Evolutionary conservation across 2,888 invertebrate species (phyloP), one percentile per base, ranked within the genome.

Genomic region (Drosophila peninsularis): DNA sequence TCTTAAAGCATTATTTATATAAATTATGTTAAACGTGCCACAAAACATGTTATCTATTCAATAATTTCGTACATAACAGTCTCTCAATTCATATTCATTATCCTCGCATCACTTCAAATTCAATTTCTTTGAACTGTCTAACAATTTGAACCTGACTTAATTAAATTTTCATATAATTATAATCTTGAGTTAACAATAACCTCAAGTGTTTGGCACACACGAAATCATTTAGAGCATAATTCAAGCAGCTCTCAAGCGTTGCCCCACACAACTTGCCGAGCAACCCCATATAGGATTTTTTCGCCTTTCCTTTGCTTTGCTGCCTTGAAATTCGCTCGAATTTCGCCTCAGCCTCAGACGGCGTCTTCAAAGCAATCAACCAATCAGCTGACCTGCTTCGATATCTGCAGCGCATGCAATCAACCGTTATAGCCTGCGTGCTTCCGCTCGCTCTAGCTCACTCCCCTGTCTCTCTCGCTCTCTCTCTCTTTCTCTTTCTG

Each of bases 341-440:
- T 65, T 21, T 34, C 5, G 56, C 61, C 69, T 64, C 64, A 69
- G 62, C 70, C 64, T 65, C 27, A 30, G 60, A 55, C 61, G 63
- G 62, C 62, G 57, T 75, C 75, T 77, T 79, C 71, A 77, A 69
- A 78, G 80, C 83, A 88, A 86, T 86, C 88, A 85, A 70, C 82
- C 86, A 88, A 88, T 83, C 82, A 88, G 71, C 77, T 83, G 88
- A 88, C 82, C 82, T 88, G 80, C 62, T 88, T 82, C 42, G 58
- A 56, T 55, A 65, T 60, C 57, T 54, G 53, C 64, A 80, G 88
- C 57, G 86, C 65, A 85, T 88, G 83, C 78, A 83, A 83, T 83
- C 88, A 83, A 72, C 66, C 83, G 72, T 88, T 88, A 68, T 63
- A 68, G 69, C 69, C 70, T 58, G 55, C 58, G 41, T 30, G 17